Evolutionary conservation across 2,888 invertebrate species (phyloP).

Genomic region (Melipona bicolor): DNA sequence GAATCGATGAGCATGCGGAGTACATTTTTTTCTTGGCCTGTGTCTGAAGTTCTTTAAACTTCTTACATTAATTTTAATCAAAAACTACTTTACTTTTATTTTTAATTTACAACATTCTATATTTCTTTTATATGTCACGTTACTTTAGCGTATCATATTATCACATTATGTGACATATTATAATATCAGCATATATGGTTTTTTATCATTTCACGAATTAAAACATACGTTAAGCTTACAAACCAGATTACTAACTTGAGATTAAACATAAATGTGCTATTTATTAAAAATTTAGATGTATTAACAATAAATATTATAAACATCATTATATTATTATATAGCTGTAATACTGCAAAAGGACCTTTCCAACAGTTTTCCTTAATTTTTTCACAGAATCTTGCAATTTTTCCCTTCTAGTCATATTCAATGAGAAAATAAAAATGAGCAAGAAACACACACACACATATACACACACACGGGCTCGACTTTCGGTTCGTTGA

Average conservation of each 20-base stretch:
- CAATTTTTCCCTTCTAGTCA: accelerated
- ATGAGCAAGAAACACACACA: not conserved
- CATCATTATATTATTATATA: not conserved
- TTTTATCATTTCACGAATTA: not conserved
- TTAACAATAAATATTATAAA: not conserved
- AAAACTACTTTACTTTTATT: not conserved
- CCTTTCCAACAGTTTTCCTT: not conserved
- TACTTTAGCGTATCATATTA: too few relatives aligned
- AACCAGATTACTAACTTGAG: too few relatives aligned
- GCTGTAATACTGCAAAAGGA: not conserved
- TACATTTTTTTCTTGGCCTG: not conserved
- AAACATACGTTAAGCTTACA: not conserved
- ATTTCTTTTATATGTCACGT: not conserved
- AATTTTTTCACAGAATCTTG: not conserved
- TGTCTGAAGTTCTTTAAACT: not conserved
- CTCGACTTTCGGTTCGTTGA: not conserved
- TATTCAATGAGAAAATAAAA: not conserved
- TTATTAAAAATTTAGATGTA: not conserved
- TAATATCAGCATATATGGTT: too few relatives aligned
- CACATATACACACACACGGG: too few relatives aligned
- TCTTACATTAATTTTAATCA: not conserved
- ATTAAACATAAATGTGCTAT: too few relatives aligned
- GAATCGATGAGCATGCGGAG: not conserved
- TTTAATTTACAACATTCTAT: not conserved
- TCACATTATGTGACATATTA: too few relatives aligned